Evolutionary conservation across 2,888 invertebrate species (phyloP).

Genomic region (Athalia rosae): DNA sequence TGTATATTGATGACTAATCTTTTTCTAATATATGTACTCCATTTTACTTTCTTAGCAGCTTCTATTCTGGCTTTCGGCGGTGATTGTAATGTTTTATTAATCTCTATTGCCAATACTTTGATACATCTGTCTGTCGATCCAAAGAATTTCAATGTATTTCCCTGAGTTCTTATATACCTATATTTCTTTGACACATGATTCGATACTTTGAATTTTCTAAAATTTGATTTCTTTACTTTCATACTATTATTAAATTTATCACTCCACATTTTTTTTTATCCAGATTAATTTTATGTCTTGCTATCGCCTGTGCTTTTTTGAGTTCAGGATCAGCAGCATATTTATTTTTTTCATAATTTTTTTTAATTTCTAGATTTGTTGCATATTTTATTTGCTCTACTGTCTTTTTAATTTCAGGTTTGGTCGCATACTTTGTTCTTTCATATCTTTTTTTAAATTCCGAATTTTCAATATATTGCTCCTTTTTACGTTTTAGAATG

Average conservation of each 20-base stretch:
- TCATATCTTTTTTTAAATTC: neutral
- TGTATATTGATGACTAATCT: conserved; percentile 31
- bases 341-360: neutral
- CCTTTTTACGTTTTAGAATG: neutral
- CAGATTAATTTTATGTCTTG: neutral
- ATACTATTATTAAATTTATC: neutral
- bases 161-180: neutral
- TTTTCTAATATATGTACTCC: conserved; percentile 46
- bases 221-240: neutral
- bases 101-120: neutral
- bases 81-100: neutral
- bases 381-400: neutral
- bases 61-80: conserved; percentile 43
- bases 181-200: too few relatives aligned
- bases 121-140: conserved; percentile 13
- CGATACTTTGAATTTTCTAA: too few relatives aligned
- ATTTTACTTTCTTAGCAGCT: conserved; percentile 45
- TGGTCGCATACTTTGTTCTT: conserved; percentile 1
- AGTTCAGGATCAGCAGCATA: neutral
- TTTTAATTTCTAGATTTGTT: neutral
- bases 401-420: neutral
- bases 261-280: neutral
- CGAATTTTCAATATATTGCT: neutral
- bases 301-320: neutral
- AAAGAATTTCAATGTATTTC: neutral